phyloP scores from a whole-genome alignment of 1,140 invertebrate species.

The Drosophila nannoptera region DNA sequence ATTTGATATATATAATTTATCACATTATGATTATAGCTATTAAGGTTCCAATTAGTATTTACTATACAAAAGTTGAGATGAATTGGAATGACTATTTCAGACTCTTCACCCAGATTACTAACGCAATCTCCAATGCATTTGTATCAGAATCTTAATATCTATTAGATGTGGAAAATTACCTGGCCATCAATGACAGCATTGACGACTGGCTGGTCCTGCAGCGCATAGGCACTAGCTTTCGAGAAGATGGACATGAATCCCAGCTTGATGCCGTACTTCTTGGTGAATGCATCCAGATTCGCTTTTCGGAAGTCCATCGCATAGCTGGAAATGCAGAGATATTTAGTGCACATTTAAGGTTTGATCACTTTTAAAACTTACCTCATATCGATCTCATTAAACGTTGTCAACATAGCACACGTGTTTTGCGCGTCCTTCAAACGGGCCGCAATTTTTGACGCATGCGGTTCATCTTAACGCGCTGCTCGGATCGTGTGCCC shows the following conservation, averaged over 20 bases:
- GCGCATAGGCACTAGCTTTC: constrained; percentile 95
- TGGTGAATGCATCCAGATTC: constrained; percentile 91
- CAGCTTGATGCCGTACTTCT: constrained; percentile 97
- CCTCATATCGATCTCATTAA: constrained; percentile 99
- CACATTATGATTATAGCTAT: too few species aligned
- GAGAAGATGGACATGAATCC: constrained; percentile 99
- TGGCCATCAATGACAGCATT: constrained; percentile 99
- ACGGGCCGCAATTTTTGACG: constrained; percentile 95
- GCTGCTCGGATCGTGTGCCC: constrained; percentile 93
- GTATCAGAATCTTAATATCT: too few species aligned
- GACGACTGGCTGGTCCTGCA: constrained; percentile 96
- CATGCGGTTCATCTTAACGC: constrained; percentile 99
- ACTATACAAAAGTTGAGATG: too few species aligned
- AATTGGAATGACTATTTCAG: too few species aligned
- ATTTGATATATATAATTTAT: constrained; percentile 7
- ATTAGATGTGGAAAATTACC: too few species aligned
- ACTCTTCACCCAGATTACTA: too few species aligned
- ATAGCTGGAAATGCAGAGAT: constrained; percentile 81
- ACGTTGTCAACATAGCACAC: constrained; percentile 99
- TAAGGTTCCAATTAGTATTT: too few species aligned
- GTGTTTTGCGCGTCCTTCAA: constrained; percentile 99
- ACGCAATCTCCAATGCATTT: too few species aligned
- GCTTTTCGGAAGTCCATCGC: constrained; percentile 97
- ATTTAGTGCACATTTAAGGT: not conserved
- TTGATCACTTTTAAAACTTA: constrained; percentile 65